Percentiles rank a stretch among this genome's conserved stretches.
Evolutionary conservation across 2,888 invertebrate genomes (phyloP).

Genomic region (Hydriomena furcata): DNA sequence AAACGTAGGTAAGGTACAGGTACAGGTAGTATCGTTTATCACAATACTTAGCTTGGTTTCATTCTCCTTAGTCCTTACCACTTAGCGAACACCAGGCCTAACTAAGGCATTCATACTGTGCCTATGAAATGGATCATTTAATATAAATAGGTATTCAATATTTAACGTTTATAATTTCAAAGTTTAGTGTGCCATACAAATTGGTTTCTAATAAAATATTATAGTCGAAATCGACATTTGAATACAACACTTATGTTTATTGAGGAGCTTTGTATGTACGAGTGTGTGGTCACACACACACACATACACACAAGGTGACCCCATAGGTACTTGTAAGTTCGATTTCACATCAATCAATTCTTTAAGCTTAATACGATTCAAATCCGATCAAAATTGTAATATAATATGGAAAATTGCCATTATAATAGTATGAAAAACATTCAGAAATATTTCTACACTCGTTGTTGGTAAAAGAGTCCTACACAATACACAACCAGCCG

Average conservation of each 20-base stretch:
- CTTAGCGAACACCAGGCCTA: background rate
- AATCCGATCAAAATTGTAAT: constrained; percentile 22
- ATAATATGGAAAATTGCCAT: background rate
- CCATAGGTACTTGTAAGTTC: background rate
- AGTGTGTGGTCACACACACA: too few relatives aligned
- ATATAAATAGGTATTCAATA: background rate
- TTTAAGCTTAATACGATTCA: constrained; percentile 26
- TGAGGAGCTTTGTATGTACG: background rate
- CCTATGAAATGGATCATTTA: background rate
- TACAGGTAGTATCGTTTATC: too few relatives aligned
- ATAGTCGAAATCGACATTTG: background rate
- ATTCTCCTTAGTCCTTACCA: too few relatives aligned
- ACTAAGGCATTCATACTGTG: background rate
- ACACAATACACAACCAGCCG: too few relatives aligned
- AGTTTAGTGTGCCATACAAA: background rate
- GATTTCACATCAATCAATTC: constrained; percentile 2
- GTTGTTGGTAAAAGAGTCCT: background rate
- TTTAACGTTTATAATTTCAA: constrained; percentile 1
- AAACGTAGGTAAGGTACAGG: too few relatives aligned
- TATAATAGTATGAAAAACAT: constrained; percentile 3
- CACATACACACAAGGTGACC: background rate
- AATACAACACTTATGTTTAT: background rate
- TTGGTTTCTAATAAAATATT: constrained; percentile 5
- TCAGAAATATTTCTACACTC: background rate
- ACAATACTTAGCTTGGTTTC: too few relatives aligned